phyloP scores from a whole-genome alignment of 2,888 invertebrate genomes.

The Hanleya hanleyi region DNA sequence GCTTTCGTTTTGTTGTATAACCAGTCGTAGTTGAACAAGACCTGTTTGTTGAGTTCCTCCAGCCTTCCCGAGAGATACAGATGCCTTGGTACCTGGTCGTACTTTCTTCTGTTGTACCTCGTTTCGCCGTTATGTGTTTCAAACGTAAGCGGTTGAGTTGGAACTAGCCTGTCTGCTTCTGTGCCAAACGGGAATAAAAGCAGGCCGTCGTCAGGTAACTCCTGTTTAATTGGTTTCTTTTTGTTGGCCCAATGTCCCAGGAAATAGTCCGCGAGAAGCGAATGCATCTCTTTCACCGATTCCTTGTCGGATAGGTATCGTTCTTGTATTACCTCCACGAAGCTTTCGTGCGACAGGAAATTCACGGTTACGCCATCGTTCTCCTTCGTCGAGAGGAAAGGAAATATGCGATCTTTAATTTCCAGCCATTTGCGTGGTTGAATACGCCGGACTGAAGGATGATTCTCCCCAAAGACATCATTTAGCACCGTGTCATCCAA shows the following conservation, averaged over 20 bases:
- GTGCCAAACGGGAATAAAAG: neutral
- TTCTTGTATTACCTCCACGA: slow-evolving; percentile 47
- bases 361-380: slow-evolving; percentile 63
- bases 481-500: slow-evolving; percentile 67
- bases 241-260: slow-evolving; percentile 63
- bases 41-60: slow-evolving; percentile 64
- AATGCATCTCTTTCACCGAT: slow-evolving; percentile 52
- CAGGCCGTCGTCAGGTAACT: neutral
- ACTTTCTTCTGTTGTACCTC: slow-evolving; percentile 68
- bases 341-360: slow-evolving; percentile 57
- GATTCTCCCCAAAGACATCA: slow-evolving; percentile 45
- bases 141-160: slow-evolving; percentile 63
- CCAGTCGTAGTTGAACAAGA: slow-evolving; percentile 72
- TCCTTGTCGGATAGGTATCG: slow-evolving; percentile 54
- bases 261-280: slow-evolving; percentile 69
- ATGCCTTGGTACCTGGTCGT: slow-evolving; percentile 69
- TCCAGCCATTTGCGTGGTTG: slow-evolving; percentile 63
- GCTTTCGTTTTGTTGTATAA: slow-evolving; percentile 70
- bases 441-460: slow-evolving; percentile 54
- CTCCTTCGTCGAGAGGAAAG: slow-evolving; percentile 52
- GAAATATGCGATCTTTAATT: slow-evolving; percentile 59
- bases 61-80: slow-evolving; percentile 64
- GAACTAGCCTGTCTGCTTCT: slow-evolving; percentile 42
- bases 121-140: slow-evolving; percentile 33
- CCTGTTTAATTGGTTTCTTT: slow-evolving; percentile 43